Evolutionary conservation across 53 echinoderm and acorn worm genomes (phyloP).

Genomic region (Actinopyga echinites): DNA sequence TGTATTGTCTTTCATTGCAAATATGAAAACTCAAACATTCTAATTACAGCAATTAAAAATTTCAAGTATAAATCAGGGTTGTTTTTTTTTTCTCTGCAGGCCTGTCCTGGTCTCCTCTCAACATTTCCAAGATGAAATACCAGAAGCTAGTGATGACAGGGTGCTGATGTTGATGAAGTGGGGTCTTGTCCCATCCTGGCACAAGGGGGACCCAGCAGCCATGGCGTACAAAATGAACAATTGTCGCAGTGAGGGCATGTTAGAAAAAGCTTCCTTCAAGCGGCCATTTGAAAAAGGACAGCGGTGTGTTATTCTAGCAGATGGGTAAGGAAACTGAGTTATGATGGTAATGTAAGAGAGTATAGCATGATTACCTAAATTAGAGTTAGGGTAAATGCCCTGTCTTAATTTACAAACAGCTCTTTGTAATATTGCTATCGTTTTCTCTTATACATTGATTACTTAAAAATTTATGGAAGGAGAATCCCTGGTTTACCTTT

Average conservation of each 20-base stretch:
- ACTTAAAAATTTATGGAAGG: too few species aligned
- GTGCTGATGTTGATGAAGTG: slow-evolving; percentile 85
- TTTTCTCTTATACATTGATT: too few species aligned
- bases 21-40: too few species aligned
- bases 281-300: slow-evolving; percentile 81
- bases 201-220: slow-evolving; percentile 74
- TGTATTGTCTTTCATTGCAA: too few species aligned
- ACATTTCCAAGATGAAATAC: slow-evolving; percentile 58
- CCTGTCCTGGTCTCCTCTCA: slow-evolving; percentile 87
- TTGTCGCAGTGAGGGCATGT: slow-evolving; percentile 88
- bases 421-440: too few species aligned
- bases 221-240: slow-evolving; percentile 95
- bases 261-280: slow-evolving; percentile 79
- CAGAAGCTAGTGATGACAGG: slow-evolving; percentile 56
- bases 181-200: slow-evolving; percentile 98
- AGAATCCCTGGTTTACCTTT: too few species aligned
- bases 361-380: not conserved
- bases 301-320: slow-evolving; percentile 90
- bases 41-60: too few species aligned
- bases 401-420: too few species aligned
- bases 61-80: not conserved
- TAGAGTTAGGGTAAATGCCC: not conserved
- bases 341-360: not conserved
- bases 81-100: slow-evolving; percentile 45
- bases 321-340: slow-evolving; percentile 67